These are phyloP conservation scores for Sebastes minor DNA, from an alignment of 2,797 vertebrate species.

Conservation along the genomic window DNA sequence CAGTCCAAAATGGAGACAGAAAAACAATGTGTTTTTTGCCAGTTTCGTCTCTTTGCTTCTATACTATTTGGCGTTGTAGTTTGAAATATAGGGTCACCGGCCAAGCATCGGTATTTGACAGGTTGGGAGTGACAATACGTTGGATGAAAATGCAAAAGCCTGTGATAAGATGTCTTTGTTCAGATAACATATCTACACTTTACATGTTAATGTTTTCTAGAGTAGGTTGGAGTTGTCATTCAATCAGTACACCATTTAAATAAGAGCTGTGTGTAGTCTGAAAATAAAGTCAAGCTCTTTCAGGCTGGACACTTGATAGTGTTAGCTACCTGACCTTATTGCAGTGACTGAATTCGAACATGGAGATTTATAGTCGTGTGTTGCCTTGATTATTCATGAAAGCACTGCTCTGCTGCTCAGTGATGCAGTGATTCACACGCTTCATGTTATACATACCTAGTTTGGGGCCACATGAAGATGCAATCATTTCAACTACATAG, in stretches of 20 bases:
- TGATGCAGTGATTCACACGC: neutral
- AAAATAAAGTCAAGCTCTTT: neutral
- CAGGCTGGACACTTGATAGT: neutral
- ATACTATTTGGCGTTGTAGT: too few species aligned
- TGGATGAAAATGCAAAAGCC: neutral
- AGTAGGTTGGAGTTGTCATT: neutral
- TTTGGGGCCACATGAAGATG: constrained; percentile 9
- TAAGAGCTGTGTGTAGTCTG: neutral
- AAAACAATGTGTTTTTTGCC: too few species aligned
- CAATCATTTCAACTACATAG: constrained; percentile 30
- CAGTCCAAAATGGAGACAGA: too few species aligned
- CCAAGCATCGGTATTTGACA: too few species aligned
- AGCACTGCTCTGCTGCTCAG: neutral
- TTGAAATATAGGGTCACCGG: too few species aligned
- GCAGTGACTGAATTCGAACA: neutral
- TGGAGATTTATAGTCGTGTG: neutral
- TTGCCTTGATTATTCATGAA: constrained; percentile 11
- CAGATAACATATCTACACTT: neutral
- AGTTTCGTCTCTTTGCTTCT: too few species aligned
- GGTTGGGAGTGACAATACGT: neutral
- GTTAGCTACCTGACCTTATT: neutral
- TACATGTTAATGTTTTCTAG: neutral
- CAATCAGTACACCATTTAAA: neutral
- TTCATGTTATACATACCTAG: neutral
- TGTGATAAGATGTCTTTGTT: neutral